A percentile compares a stretch with the other conserved stretches of the same genome.
phyloP scores from a whole-genome alignment of 37 sponge, comb jelly and placozoan genomes.

The Ephydatia muelleri region DNA sequence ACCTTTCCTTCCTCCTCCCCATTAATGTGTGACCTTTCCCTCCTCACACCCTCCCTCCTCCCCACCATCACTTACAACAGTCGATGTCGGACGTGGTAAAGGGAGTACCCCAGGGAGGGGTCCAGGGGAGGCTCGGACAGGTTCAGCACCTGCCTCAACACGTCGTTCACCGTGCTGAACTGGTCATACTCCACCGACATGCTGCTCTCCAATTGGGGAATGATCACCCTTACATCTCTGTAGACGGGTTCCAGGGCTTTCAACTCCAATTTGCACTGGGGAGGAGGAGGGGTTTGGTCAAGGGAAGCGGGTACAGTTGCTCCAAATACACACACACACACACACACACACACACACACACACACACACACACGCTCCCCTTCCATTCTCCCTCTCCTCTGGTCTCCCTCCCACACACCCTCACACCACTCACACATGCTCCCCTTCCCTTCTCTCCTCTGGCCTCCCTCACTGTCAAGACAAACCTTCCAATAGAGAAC shows the following conservation, averaged over 20 bases:
- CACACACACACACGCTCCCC: constrained; percentile 7
- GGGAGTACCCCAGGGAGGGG: constrained; percentile 60
- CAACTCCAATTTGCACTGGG: constrained; percentile 82
- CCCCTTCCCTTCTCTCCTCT: neutral
- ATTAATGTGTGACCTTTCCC: no score
- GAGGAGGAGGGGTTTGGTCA: neutral
- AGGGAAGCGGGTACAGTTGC: neutral
- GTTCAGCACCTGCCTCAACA: constrained; percentile 68
- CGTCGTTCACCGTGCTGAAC: constrained; percentile 77
- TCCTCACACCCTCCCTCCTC: neutral
- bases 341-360: constrained; percentile 13
- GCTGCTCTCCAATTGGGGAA: constrained; percentile 77
- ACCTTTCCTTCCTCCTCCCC: neutral
- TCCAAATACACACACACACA: neutral
- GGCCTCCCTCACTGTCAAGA: neutral
- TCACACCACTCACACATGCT: no score
- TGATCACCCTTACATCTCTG: constrained; percentile 73
- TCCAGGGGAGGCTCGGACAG: constrained; percentile 45
- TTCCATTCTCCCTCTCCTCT: no score
- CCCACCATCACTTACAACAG: constrained; percentile 44
- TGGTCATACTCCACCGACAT: constrained; percentile 88
- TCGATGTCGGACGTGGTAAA: constrained; percentile 74
- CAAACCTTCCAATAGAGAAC: constrained; percentile 38
- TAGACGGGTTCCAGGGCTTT: constrained; percentile 71
- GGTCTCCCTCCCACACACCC: no score